Evolutionary conservation across 2,797 vertebrate species (phyloP).

Genomic region (Octomys mimax): DNA sequence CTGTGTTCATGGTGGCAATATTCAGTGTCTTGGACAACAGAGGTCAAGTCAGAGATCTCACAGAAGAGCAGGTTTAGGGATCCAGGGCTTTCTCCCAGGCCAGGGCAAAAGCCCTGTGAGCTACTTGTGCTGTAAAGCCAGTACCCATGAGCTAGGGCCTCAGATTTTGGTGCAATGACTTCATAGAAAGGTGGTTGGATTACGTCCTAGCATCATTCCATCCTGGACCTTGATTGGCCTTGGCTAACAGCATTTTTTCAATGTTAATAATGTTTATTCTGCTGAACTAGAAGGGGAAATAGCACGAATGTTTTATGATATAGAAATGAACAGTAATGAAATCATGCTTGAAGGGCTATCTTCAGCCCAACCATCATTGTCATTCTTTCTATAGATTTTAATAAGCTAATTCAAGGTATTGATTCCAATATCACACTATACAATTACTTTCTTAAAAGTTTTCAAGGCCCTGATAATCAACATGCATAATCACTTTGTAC

Average conservation of each 20-base stretch:
- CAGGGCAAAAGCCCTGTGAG: neutral
- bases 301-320: neutral
- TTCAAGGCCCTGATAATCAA: neutral
- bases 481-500: neutral
- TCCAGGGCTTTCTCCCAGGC: neutral
- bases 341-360: neutral
- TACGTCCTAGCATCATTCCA: neutral
- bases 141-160: fast-evolving
- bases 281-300: neutral
- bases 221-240: neutral
- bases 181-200: neutral
- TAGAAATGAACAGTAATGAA: neutral
- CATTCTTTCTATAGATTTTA: neutral
- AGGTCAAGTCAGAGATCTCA: neutral
- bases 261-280: neutral
- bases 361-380: neutral
- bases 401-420: neutral
- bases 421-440: neutral
- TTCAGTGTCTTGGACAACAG: neutral
- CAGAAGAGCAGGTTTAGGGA: neutral
- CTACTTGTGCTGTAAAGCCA: neutral
- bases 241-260: neutral
- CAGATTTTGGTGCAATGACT: neutral
- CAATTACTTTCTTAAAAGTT: slow-evolving; percentile 22
- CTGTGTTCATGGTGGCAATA: neutral